These are phyloP conservation scores for Smittia aterrima DNA, from an alignment of 2,888 invertebrate species.

Conservation along the genomic window DNA sequence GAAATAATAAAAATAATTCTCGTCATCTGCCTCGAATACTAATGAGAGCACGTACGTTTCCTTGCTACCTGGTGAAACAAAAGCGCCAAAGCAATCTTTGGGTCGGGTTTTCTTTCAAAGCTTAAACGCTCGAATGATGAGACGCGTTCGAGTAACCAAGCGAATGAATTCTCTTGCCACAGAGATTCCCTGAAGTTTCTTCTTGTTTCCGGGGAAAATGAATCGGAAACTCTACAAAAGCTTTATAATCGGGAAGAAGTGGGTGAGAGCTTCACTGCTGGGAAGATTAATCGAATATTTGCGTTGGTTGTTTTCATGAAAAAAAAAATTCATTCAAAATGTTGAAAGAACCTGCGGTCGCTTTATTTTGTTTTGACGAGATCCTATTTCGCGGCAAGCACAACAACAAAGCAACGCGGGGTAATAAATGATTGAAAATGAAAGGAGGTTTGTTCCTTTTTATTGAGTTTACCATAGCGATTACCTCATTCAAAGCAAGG, in stretches of 20 bases:
- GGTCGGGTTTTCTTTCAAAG: background rate
- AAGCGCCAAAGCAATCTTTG: slow-evolving; percentile 22
- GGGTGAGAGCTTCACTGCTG: background rate
- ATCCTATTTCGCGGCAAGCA: background rate
- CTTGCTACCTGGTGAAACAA: slow-evolving; percentile 22
- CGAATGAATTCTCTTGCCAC: too few species aligned
- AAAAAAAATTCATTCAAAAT: too few species aligned
- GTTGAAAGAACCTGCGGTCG: too few species aligned
- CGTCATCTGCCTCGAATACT: slow-evolving; percentile 24
- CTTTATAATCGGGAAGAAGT: background rate
- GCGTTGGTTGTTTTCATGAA: too few species aligned
- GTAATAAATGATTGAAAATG: background rate
- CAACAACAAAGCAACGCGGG: background rate
- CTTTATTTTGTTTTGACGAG: too few species aligned
- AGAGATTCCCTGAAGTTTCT: too few species aligned
- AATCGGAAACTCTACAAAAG: too few species aligned
- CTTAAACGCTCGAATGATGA: background rate
- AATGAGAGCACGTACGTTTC: slow-evolving; percentile 33
- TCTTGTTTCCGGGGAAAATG: too few species aligned
- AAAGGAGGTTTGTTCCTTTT: background rate
- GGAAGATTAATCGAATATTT: slow-evolving; percentile 3
- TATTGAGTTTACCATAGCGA: background rate
- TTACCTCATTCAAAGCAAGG: background rate
- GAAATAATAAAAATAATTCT: slow-evolving; percentile 37
- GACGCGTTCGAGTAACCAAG: background rate